These are phyloP conservation scores for Pantala flavescens DNA, from an alignment of 1,140 invertebrate species.

Conservation along the genomic window DNA sequence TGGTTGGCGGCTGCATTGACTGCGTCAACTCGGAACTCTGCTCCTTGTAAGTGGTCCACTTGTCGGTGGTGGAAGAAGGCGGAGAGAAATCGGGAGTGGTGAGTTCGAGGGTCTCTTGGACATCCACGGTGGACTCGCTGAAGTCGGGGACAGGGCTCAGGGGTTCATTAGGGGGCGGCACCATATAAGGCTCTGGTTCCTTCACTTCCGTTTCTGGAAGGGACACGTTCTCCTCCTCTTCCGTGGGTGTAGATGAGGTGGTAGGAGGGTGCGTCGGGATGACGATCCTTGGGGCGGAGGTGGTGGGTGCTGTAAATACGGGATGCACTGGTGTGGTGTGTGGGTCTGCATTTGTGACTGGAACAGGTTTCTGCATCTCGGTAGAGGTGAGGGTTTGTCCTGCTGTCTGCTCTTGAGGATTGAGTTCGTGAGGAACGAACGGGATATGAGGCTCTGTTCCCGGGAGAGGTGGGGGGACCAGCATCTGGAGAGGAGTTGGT, in stretches of 20 bases:
- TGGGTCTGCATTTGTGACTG: neutral
- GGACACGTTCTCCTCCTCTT: neutral
- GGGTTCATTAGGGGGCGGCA: neutral
- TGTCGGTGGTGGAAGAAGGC: neutral
- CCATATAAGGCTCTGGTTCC: neutral
- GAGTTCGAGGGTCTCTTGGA: neutral
- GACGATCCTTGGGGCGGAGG: neutral
- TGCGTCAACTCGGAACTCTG: neutral
- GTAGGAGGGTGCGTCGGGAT: neutral
- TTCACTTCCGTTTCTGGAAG: neutral
- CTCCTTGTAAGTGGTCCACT: neutral
- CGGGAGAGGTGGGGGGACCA: neutral
- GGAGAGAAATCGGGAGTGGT: neutral
- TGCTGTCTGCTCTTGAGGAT: neutral
- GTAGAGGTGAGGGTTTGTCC: neutral
- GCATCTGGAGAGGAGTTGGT: neutral
- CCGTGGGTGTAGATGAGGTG: neutral
- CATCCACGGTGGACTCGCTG: neutral
- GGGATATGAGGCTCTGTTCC: neutral
- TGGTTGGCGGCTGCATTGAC: neutral
- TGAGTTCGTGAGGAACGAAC: neutral
- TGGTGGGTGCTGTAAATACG: neutral
- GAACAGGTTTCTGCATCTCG: neutral
- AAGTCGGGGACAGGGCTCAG: neutral
- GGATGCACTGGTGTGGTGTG: neutral